Percentiles rank a stretch among this genome's conserved stretches.
phyloP scores from a whole-genome alignment of 2,113 vertebrate genomes.

The Boulengeromyrus knoepffleri region DNA sequence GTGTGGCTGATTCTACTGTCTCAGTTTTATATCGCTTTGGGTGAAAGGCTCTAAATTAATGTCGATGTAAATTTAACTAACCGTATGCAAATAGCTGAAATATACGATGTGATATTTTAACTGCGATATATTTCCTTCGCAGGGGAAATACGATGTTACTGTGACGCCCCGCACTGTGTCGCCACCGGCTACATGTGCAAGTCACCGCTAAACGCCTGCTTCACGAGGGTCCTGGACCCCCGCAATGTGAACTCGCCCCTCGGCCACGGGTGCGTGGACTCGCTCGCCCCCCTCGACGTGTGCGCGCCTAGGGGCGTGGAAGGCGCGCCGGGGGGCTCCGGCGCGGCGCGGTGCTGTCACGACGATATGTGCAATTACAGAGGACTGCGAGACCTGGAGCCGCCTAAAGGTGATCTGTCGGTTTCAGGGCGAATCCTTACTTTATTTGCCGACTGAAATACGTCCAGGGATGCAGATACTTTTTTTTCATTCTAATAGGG shows the following conservation, averaged over 20 bases:
- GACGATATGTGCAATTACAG: constrained; percentile 89
- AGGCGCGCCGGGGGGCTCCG: constrained; percentile 57
- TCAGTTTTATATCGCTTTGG: background rate
- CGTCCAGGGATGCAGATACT: background rate
- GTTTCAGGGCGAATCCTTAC: constrained; percentile 44
- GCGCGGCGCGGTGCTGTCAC: constrained; percentile 70
- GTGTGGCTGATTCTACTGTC: background rate
- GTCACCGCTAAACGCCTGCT: constrained; percentile 74
- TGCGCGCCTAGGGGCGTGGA: constrained; percentile 62
- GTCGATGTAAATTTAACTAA: background rate
- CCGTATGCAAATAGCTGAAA: background rate
- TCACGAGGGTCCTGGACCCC: constrained; percentile 72
- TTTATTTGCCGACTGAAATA: background rate
- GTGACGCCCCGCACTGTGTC: constrained; percentile 79
- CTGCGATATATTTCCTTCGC: constrained; percentile 27
- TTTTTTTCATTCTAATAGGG: background rate
- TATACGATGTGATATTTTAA: background rate
- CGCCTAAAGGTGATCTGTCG: constrained; percentile 61
- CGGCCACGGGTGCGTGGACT: constrained; percentile 79
- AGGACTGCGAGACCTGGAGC: constrained; percentile 72
- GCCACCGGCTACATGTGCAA: constrained; percentile 86
- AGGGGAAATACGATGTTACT: constrained; percentile 88
- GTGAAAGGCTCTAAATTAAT: background rate
- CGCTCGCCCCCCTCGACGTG: constrained; percentile 57
- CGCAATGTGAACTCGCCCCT: constrained; percentile 73